Conservation (phyloP, 2,888 invertebrate species). For the Deilephila porcellus region DNA sequence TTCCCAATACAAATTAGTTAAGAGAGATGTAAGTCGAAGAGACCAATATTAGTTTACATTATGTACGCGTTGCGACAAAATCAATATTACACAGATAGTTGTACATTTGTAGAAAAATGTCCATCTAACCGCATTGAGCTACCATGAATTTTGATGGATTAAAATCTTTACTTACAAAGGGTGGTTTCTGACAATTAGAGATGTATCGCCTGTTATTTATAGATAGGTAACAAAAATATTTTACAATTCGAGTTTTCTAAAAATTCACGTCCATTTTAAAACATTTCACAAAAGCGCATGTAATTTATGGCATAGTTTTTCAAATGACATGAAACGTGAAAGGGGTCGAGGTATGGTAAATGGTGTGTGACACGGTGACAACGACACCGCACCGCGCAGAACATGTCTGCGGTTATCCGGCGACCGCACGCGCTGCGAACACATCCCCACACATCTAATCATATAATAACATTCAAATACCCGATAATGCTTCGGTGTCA, state of each 20-base stretch:
- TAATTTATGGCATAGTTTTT: constrained; percentile 20
- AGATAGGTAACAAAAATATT: too few relatives aligned
- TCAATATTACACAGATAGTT: too few relatives aligned
- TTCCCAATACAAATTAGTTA: too few relatives aligned
- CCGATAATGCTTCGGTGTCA: not conserved
- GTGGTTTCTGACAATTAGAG: too few relatives aligned
- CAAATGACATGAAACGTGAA: constrained; percentile 48
- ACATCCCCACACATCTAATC: constrained; percentile 28
- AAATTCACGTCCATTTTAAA: not conserved
- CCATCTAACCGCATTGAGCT: too few relatives aligned
- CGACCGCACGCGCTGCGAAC: constrained; percentile 46
- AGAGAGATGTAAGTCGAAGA: too few relatives aligned
- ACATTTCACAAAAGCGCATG: not conserved
- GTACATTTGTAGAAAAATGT: too few relatives aligned
- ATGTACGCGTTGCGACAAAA: too few relatives aligned
- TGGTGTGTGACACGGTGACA: constrained; percentile 42
- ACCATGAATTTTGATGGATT: too few relatives aligned
- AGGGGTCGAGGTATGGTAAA: constrained; percentile 52
- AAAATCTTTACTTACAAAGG: too few relatives aligned
- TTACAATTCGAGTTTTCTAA: not conserved
- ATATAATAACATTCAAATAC: constrained; percentile 25
- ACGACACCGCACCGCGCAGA: constrained; percentile 43
- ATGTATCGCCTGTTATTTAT: too few relatives aligned
- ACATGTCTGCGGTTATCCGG: constrained; percentile 56
- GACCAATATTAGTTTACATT: too few relatives aligned